Conservation (phyloP, 2,888 invertebrate species). For the Amphipoea oculea region DNA sequence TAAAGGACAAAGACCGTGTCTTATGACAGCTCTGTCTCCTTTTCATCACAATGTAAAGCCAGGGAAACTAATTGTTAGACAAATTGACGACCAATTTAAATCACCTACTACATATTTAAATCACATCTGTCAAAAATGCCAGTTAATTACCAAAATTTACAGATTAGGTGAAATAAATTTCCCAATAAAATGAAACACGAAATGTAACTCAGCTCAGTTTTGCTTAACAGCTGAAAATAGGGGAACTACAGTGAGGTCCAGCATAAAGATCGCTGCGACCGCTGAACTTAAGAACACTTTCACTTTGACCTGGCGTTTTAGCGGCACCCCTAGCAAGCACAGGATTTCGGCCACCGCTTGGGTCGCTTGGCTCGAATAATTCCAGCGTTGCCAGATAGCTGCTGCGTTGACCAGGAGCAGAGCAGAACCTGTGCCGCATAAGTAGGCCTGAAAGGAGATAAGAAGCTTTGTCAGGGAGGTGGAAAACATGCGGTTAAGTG, state of each 20-base stretch:
- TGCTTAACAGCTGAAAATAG: neutral
- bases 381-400: conserved; percentile 77
- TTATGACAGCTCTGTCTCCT: neutral
- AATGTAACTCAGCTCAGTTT: neutral
- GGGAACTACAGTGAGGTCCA: conserved; percentile 61
- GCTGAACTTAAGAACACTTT: conserved; percentile 73
- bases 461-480: neutral
- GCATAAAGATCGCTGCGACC: conserved; percentile 65
- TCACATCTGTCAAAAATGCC: neutral
- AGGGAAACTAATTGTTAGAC: neutral
- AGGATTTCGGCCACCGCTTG: conserved; percentile 79
- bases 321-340: conserved; percentile 73
- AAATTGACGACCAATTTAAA: neutral
- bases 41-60: neutral
- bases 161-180: no score
- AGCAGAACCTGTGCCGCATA: conserved; percentile 73
- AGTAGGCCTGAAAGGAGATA: conserved; percentile 71
- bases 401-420: conserved; percentile 76
- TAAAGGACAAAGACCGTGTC: neutral
- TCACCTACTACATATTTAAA: neutral
- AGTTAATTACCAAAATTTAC: neutral
- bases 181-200: conserved; percentile 4
- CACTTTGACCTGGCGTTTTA: conserved; percentile 73
- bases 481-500: neutral
- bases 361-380: conserved; percentile 73